Evolutionary conservation across 30 jellyfish, hydroid and myxozoan species (phyloP), one percentile per base, ranked within the genome.

Genomic region (Pelagia noctiluca): DNA sequence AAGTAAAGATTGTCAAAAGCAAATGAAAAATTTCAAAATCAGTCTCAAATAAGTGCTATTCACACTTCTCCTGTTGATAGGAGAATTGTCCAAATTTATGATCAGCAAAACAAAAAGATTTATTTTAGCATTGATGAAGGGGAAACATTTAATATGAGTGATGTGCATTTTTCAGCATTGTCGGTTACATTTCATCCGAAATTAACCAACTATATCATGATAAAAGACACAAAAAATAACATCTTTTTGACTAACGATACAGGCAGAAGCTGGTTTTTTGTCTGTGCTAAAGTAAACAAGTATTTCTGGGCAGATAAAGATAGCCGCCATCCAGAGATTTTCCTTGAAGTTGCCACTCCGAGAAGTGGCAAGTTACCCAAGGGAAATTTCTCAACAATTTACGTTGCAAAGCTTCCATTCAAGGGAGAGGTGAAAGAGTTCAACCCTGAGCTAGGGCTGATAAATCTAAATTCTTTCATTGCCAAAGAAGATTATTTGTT

Each of bases 91-190:
- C 82, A 71, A 32, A 80, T 86, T 16, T 67, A 86, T 52, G 98
- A 92, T 77, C 65, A 68, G 47, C 33, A 32, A 46, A 86, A 92
- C 72, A 86, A 53, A 69, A 52, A 8, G 3, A 42, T 92, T 19
- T 86, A 67, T 66, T 53, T 42, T 25, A 86, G 97, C 37, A 35
- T 64, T 13, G 89, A 92, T 80, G 90, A 81, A 37, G 98, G 98
- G 10, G 72, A 18, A 18, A 57, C 85, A 5, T 92, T 46, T 68
- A 50, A 31, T 16, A 30, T 11, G 18, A 26, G 38, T 33, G 21
- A 35, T 1, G 36, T 87, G 10, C 22, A 66, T 2, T 92, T 92
- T 78, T 48, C 96, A 46, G 97, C 98, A 0, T 33, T 78, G 7
- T 49, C 54, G 4, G 3, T 86, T 25, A 29, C 84, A 2, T 92